Evolutionary conservation across 2,797 vertebrate species (phyloP).

Genomic region (Mallotus villosus): DNA sequence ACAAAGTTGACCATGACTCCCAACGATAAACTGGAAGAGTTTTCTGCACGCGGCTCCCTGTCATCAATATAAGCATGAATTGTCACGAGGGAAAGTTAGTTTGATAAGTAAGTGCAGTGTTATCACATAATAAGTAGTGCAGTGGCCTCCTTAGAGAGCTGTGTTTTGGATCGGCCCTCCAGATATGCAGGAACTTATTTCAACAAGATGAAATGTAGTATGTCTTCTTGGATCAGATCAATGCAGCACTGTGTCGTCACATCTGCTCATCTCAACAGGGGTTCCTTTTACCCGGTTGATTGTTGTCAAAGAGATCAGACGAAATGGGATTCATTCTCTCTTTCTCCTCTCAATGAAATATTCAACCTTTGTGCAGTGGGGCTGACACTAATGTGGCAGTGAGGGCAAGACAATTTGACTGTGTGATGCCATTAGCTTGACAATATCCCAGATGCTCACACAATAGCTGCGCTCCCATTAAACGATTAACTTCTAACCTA

Average conservation of each 20-base stretch:
- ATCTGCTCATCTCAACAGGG: constrained; percentile 2
- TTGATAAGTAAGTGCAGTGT: background rate
- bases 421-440: background rate
- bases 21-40: background rate
- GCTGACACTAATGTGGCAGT: background rate
- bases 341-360: background rate
- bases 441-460: background rate
- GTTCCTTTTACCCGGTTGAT: constrained; percentile 47
- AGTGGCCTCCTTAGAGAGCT: constrained; percentile 2
- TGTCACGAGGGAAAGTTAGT: background rate
- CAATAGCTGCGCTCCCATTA: too few species aligned
- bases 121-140: background rate
- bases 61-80: too few species aligned
- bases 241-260: constrained; percentile 23
- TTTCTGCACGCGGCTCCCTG: background rate
- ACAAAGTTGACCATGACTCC: too few species aligned
- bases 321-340: background rate
- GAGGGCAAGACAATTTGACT: background rate
- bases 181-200: constrained; percentile 43
- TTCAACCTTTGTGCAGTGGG: background rate
- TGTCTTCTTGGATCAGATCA: constrained; percentile 19
- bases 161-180: constrained; percentile 20
- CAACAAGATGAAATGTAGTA: constrained; percentile 20
- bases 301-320: constrained; percentile 27
- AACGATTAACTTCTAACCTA: too few species aligned